Evolutionary conservation across 35 echinoderm and acorn worm species (phyloP).

Genomic region (Patiria miniata): DNA sequence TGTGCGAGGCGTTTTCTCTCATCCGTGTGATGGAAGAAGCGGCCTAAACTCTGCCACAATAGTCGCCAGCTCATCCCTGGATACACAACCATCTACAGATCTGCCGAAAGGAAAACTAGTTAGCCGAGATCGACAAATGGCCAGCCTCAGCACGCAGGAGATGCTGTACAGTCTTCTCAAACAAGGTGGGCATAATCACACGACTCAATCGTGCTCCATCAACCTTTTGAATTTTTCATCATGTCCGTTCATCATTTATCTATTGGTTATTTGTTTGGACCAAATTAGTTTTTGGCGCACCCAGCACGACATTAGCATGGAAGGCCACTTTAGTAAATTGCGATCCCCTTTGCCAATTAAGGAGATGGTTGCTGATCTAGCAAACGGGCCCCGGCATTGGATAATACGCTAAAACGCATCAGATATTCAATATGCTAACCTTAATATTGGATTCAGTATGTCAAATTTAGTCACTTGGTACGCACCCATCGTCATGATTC

Average conservation of each 20-base stretch:
- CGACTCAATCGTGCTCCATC: background rate
- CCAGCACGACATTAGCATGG: slow-evolving; percentile 30
- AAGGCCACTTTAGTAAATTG: slow-evolving; percentile 48
- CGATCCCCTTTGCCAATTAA: slow-evolving; percentile 34
- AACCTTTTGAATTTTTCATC: slow-evolving; percentile 50
- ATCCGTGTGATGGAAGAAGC: background rate
- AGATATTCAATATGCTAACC: slow-evolving; percentile 45
- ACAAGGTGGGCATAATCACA: slow-evolving; percentile 5
- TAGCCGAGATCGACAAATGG: background rate
- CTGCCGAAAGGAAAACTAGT: background rate
- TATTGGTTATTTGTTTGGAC: slow-evolving; percentile 57
- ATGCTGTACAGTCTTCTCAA: slow-evolving; percentile 46
- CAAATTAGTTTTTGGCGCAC: slow-evolving; percentile 54
- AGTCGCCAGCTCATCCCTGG: background rate
- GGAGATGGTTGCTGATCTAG: slow-evolving; percentile 28
- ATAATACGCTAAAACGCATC: slow-evolving; percentile 48
- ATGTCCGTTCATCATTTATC: slow-evolving; percentile 42
- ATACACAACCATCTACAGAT: slow-evolving; percentile 12
- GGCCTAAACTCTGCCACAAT: background rate
- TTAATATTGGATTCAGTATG: slow-evolving; percentile 45
- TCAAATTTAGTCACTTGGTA: slow-evolving; percentile 44
- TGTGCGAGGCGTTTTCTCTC: slow-evolving; percentile 13
- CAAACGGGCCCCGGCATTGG: slow-evolving; percentile 32
- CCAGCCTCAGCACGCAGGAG: slow-evolving; percentile 18
- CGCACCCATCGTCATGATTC: slow-evolving; percentile 34